Conservation (phyloP, 1,140 invertebrate genomes). For the Maniola jurtina region DNA sequence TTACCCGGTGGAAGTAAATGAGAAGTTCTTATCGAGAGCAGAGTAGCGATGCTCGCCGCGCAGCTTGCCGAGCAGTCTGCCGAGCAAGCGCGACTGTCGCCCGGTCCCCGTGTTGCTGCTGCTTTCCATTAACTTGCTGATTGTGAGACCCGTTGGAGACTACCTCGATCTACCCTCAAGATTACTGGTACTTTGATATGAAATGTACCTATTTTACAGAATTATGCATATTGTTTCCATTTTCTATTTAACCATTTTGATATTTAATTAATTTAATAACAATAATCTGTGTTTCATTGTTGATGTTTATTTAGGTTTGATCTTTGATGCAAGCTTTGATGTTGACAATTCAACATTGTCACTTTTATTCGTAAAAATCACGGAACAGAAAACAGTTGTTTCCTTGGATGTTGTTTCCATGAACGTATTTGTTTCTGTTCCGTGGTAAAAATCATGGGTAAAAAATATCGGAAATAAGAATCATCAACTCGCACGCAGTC, state of each 20-base stretch:
- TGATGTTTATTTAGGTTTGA: too few relatives aligned
- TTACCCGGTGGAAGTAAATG: conserved; percentile 57
- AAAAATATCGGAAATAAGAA: too few relatives aligned
- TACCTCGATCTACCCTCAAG: not conserved
- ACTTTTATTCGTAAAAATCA: too few relatives aligned
- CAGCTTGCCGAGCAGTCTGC: conserved; percentile 57
- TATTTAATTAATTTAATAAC: not conserved
- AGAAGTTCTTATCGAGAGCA: conserved; percentile 50
- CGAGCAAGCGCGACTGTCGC: conserved; percentile 55
- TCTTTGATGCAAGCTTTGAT: too few relatives aligned
- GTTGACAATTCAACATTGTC: too few relatives aligned
- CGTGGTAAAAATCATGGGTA: too few relatives aligned
- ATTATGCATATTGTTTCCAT: not conserved
- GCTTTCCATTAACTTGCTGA: conserved; percentile 44
- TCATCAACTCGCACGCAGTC: too few relatives aligned
- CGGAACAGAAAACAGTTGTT: too few relatives aligned
- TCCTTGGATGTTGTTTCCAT: too few relatives aligned
- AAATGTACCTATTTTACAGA: not conserved
- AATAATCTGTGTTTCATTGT: too few relatives aligned
- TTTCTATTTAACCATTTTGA: conserved; percentile 1
- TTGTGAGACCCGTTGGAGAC: not conserved
- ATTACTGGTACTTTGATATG: not conserved
- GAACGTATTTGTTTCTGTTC: too few relatives aligned
- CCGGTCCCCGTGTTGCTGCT: conserved; percentile 28
- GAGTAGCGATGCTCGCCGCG: conserved; percentile 57